A percentile compares a stretch with the other conserved stretches of the same genome.
Conservation (phyloP, 2,113 vertebrate genomes). For the Ahaetulla prasina region DNA sequence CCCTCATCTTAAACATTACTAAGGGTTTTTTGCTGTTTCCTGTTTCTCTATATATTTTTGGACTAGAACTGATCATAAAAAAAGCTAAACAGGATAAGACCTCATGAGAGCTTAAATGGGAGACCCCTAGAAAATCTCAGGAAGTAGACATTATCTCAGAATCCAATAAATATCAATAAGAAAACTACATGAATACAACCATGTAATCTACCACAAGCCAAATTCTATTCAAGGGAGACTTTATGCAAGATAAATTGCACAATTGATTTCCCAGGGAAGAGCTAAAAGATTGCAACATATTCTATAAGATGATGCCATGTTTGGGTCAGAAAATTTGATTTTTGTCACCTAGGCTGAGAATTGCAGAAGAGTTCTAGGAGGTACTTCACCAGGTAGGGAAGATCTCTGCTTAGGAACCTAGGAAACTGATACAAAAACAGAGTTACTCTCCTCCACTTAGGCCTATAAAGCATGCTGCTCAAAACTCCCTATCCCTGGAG, state of each 20-base stretch:
- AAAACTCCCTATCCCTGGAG: not conserved
- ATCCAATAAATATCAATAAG: not conserved
- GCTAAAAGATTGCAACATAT: not conserved
- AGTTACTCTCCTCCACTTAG: not conserved
- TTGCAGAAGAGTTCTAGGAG: not conserved
- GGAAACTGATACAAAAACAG: not conserved
- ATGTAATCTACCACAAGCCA: not conserved
- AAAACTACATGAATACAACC: not conserved
- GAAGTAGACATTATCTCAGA: not conserved
- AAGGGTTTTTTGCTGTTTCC: not conserved
- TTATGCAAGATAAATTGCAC: not conserved
- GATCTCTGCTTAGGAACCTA: not conserved
- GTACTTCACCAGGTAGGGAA: not conserved
- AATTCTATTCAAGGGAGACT: not conserved
- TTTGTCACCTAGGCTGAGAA: not conserved
- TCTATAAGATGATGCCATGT: not conserved
- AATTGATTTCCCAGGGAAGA: not conserved
- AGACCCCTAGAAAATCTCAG: not conserved
- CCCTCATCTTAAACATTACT: not conserved
- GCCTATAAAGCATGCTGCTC: not conserved
- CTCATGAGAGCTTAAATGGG: not conserved
- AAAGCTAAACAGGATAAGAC: not conserved
- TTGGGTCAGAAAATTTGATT: not conserved
- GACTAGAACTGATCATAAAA: not conserved
- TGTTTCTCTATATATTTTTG: not conserved